Conservation (phyloP, 2,797 vertebrate genomes). For the Dromococcyx pavoninus region DNA sequence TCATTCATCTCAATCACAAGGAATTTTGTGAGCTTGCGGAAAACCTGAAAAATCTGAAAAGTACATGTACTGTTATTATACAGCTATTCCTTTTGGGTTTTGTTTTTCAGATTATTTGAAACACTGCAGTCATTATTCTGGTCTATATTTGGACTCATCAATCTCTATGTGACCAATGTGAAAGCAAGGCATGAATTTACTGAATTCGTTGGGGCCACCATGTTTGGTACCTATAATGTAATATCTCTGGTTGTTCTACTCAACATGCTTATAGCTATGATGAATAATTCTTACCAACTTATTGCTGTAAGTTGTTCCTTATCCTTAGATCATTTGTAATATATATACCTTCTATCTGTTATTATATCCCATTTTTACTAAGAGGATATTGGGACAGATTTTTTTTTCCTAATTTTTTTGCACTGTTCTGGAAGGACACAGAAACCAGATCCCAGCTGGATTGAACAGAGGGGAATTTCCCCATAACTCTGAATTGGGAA, state of each 20-base stretch:
- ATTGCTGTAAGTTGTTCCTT: constrained; percentile 88
- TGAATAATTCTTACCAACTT: constrained; percentile 99
- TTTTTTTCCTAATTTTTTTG: neutral
- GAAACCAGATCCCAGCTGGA: neutral
- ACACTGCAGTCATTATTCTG: constrained; percentile 96
- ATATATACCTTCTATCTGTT: neutral
- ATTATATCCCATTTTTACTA: neutral
- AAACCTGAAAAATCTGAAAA: neutral
- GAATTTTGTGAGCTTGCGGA: neutral
- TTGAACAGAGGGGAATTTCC: neutral
- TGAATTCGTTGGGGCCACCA: constrained; percentile 94
- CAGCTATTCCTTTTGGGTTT: neutral
- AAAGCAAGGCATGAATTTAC: constrained; percentile 89
- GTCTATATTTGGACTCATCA: constrained; percentile 97
- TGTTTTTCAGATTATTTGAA: constrained; percentile 90
- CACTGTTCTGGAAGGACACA: neutral
- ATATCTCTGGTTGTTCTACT: constrained; percentile 97
- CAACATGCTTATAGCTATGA: constrained; percentile 99
- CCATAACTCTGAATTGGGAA: neutral
- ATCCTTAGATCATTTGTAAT: neutral
- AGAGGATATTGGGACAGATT: neutral
- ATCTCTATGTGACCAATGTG: constrained; percentile 94
- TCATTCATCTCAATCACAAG: neutral
- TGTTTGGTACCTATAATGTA: constrained; percentile 97
- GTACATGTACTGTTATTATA: neutral